Conservation (phyloP, 2,888 invertebrate genomes). For the Amiota mariae region DNA sequence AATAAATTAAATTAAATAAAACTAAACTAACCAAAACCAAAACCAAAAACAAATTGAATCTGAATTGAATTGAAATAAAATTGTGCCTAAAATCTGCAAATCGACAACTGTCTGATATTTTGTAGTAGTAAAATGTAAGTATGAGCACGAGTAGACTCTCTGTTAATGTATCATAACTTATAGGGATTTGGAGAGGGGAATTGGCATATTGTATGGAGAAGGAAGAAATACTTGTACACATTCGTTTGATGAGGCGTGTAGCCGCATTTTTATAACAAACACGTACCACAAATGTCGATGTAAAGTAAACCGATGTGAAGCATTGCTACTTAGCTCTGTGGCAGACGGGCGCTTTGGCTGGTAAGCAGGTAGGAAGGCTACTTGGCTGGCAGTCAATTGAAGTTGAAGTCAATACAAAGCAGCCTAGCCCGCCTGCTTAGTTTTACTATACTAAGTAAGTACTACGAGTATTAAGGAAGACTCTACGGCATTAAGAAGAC, state of each 20-base stretch:
- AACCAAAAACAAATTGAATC: too few relatives aligned
- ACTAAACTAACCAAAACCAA: too few relatives aligned
- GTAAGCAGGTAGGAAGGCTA: constrained; percentile 1
- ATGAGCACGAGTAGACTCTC: background rate
- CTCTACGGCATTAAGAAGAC: background rate
- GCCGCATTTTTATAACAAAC: constrained; percentile 60
- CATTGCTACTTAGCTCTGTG: background rate
- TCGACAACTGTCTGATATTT: too few relatives aligned
- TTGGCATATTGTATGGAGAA: background rate
- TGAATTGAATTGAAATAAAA: too few relatives aligned
- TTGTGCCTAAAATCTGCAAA: too few relatives aligned
- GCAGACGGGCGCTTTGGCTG: constrained; percentile 11
- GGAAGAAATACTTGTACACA: background rate
- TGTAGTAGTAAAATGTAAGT: too few relatives aligned
- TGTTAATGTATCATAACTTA: constrained; percentile 13
- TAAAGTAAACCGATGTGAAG: background rate
- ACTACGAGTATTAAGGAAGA: too few relatives aligned
- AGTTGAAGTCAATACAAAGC: constrained; percentile 13
- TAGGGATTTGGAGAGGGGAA: background rate
- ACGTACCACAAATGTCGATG: constrained; percentile 49
- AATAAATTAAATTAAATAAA: too few relatives aligned
- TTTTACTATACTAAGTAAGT: background rate
- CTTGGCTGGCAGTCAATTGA: constrained; percentile 17
- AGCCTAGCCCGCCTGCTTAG: constrained; percentile 12
- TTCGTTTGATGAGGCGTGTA: constrained; percentile 57